Conservation (phyloP, 2,113 vertebrate species). For the Tautogolabrus adspersus region DNA sequence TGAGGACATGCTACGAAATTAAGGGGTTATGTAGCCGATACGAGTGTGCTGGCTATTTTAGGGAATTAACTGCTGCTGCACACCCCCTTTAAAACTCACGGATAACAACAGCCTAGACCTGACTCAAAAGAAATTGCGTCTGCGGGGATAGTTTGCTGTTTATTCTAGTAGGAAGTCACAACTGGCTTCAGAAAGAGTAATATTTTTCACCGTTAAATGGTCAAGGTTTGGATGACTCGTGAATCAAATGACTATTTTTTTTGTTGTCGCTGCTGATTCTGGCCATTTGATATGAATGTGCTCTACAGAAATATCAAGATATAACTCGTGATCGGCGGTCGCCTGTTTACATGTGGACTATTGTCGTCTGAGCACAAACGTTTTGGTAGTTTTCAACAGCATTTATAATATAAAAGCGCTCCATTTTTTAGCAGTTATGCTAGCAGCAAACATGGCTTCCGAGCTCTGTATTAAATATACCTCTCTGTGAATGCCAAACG, state of each 20-base stretch:
- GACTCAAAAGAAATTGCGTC: conserved; percentile 16
- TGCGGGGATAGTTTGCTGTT: background rate
- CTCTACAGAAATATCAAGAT: conserved; percentile 6
- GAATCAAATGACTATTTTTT: conserved; percentile 64
- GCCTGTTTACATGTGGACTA: background rate
- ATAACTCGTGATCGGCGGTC: conserved; percentile 7
- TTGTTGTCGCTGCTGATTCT: conserved; percentile 69
- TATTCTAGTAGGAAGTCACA: background rate
- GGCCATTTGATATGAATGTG: conserved; percentile 31
- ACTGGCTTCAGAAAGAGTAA: background rate
- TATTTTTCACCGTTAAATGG: conserved; percentile 16
- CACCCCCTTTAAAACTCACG: conserved; percentile 39
- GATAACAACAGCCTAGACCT: conserved; percentile 17
- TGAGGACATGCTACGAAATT: background rate
- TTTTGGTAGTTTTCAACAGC: conserved; percentile 43
- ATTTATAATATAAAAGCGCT: conserved; percentile 63
- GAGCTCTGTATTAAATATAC: conserved; percentile 74
- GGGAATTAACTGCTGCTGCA: conserved; percentile 17
- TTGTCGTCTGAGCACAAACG: background rate
- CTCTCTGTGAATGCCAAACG: conserved; percentile 63
- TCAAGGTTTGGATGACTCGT: conserved; percentile 56
- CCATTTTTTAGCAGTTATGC: conserved; percentile 72
- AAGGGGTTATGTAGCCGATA: background rate
- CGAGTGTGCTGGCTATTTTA: conserved; percentile 25
- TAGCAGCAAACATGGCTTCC: conserved; percentile 87